Conservation (phyloP, 2,113 vertebrate genomes). For the Mustela lutreola region DNA sequence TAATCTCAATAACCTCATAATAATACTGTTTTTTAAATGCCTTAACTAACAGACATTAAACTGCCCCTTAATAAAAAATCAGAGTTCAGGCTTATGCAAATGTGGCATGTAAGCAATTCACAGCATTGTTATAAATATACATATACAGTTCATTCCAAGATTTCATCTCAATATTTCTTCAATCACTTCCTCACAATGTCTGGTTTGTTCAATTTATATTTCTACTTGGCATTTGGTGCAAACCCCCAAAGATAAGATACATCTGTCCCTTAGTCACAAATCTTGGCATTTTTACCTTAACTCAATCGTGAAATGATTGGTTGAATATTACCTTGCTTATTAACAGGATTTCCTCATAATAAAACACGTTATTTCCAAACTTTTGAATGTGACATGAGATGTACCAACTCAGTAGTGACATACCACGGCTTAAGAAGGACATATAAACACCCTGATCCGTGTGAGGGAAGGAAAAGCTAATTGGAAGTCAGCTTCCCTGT, state of each 20-base stretch:
- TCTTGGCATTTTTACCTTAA: constrained; percentile 90
- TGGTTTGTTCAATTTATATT: constrained; percentile 89
- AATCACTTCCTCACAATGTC: constrained; percentile 89
- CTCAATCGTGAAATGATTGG: constrained; percentile 82
- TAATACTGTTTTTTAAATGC: neutral
- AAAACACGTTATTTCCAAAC: constrained; percentile 85
- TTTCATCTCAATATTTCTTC: constrained; percentile 90
- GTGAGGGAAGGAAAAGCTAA: constrained; percentile 86
- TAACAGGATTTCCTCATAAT: constrained; percentile 84
- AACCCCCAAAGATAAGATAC: constrained; percentile 89
- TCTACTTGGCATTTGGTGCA: constrained; percentile 88
- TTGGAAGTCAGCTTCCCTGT: constrained; percentile 89
- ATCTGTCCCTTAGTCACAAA: constrained; percentile 88
- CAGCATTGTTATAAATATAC: constrained; percentile 83
- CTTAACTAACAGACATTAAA: constrained; percentile 61
- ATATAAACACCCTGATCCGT: constrained; percentile 77
- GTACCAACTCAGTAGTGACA: constrained; percentile 85
- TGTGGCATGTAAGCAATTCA: constrained; percentile 62
- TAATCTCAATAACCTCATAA: constrained; percentile 26
- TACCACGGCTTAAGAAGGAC: constrained; percentile 85
- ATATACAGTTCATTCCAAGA: constrained; percentile 86
- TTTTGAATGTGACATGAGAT: constrained; percentile 84
- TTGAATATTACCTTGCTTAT: constrained; percentile 89
- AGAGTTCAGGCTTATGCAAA: constrained; percentile 73
- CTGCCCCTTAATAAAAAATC: constrained; percentile 69